phyloP scores from a whole-genome alignment of 2,113 vertebrate species.

The Oophaga pumilio region DNA sequence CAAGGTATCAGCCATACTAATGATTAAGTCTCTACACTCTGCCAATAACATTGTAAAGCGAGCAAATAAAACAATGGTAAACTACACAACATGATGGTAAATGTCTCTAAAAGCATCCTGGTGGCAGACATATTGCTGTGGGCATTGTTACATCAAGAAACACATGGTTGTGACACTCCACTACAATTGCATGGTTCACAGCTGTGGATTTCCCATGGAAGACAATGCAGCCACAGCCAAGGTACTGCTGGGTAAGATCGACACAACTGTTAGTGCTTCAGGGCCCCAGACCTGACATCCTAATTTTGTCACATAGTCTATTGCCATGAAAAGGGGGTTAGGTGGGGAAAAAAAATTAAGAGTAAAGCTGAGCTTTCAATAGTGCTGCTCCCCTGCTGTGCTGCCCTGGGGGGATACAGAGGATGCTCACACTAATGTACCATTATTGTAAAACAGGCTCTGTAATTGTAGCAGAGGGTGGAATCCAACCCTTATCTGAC shows the following conservation, averaged over 20 bases:
- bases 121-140: slow-evolving; percentile 65
- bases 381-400: slow-evolving; percentile 60
- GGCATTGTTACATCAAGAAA: slow-evolving; percentile 63
- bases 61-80: slow-evolving; percentile 11
- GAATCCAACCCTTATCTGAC: slow-evolving; percentile 59
- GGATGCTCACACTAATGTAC: slow-evolving; percentile 61
- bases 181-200: slow-evolving; percentile 79
- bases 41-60: not conserved
- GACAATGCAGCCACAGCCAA: slow-evolving; percentile 77
- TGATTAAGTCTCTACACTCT: not conserved
- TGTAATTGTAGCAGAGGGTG: slow-evolving; percentile 68
- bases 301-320: slow-evolving; percentile 61
- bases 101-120: slow-evolving; percentile 61
- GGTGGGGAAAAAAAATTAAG: not conserved
- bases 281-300: slow-evolving; percentile 67
- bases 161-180: slow-evolving; percentile 66
- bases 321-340: slow-evolving; percentile 49
- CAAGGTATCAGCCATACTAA: not conserved
- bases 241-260: slow-evolving; percentile 71
- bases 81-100: slow-evolving; percentile 57
- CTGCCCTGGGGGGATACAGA: slow-evolving; percentile 67
- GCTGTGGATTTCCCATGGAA: slow-evolving; percentile 83
- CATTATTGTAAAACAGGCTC: slow-evolving; percentile 60
- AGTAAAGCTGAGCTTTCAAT: slow-evolving; percentile 62
- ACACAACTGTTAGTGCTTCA: slow-evolving; percentile 74